Percentiles rank a stretch among this genome's conserved stretches.
Conservation (phyloP, 2,113 vertebrate genomes). For the Charadrius vociferus region DNA sequence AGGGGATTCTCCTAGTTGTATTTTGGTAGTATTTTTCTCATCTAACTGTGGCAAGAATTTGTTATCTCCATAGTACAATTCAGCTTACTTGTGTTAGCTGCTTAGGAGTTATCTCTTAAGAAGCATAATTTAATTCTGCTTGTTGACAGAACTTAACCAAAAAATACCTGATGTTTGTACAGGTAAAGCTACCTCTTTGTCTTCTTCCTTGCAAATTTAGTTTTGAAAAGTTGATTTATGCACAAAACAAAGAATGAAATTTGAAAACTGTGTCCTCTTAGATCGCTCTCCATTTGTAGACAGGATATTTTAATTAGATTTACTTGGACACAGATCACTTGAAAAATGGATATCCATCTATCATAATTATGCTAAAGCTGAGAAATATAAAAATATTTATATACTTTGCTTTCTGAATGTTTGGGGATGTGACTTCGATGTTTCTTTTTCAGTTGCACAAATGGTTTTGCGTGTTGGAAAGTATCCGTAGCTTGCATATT, state of each 20-base stretch:
- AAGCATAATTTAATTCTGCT: background rate
- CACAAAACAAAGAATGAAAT: background rate
- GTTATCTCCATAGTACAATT: background rate
- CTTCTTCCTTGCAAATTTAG: background rate
- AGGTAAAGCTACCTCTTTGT: background rate
- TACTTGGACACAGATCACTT: background rate
- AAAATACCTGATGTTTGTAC: background rate
- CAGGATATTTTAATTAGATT: background rate
- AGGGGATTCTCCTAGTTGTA: background rate
- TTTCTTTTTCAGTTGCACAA: background rate
- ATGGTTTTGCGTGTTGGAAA: background rate
- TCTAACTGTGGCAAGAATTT: background rate
- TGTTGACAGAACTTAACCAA: background rate
- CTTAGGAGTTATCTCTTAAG: background rate
- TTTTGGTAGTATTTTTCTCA: background rate
- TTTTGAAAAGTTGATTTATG: background rate
- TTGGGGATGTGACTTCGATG: background rate
- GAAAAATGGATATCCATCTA: background rate
- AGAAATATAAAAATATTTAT: background rate
- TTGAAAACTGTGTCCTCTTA: background rate
- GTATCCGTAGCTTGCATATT: background rate
- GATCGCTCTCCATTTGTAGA: background rate
- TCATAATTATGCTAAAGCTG: background rate
- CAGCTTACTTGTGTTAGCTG: background rate
- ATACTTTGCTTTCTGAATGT: background rate